Evolutionary conservation across 2,888 invertebrate species (phyloP), one percentile per base, ranked within the genome.

Genomic region (Sipha maydis): DNA sequence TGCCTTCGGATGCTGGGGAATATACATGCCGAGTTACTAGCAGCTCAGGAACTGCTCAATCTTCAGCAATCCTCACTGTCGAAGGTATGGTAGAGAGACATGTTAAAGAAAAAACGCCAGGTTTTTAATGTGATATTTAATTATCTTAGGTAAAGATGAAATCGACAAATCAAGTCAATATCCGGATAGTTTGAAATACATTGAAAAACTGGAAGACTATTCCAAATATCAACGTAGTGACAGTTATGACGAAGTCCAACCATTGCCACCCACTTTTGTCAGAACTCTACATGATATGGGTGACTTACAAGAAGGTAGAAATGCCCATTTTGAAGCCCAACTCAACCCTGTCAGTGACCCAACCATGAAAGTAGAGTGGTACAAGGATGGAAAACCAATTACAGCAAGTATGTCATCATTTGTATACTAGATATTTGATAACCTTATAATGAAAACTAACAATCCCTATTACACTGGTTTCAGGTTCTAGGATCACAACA

Each of bases 361-460:
- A 88, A 96, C 96, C 78, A 97, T 98, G 97, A 95, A 96, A 93
- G 97, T 97, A 91, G 97, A 98, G 93, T 98, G 97, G 97, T 97
- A 96, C 93, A 97, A 97, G 93, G 97, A 97, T 94, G 98, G 98
- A 91, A 95, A 95, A 92, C 95, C 98, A 54, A 96, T 99, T 91
- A 98, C 97, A 93, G 97, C 98, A 92, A 98, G 99, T 94, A 91
- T 91, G 93, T 91, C 71, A 2, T 71, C 19, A 17, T 56, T 83
- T 25, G 31, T 4, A 25, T 4, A 31, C 9, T 31, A 21, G 34
- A 69, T 75, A 31, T 8, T 34, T 34, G 34, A 34, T 31, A 54
- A 61, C 8, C 21, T 48, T 67, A 38, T n/a, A 41, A 75, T n/a
- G 76, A 11, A 21, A 25, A 61, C 61, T 21, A 21, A 56, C 4